Percentiles rank a stretch among this genome's conserved stretches.
Evolutionary conservation across 1,140 invertebrate genomes (phyloP).

Genomic region (Polypedilum pembai): DNA sequence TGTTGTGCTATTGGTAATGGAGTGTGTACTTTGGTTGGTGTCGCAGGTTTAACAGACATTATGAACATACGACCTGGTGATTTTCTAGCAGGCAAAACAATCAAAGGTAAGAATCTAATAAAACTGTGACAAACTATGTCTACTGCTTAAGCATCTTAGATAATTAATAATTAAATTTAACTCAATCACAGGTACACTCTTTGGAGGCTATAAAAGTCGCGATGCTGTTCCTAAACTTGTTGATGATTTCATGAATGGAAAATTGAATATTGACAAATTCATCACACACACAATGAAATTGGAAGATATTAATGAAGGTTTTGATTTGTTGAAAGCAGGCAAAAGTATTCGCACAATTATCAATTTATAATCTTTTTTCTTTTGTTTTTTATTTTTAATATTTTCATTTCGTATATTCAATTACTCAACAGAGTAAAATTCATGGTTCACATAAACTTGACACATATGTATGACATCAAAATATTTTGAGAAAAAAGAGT

Average conservation of each 20-base stretch:
- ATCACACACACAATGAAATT: slow-evolving; percentile 46
- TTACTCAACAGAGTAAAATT: background rate
- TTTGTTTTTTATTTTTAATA: background rate
- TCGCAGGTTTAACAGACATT: slow-evolving; percentile 52
- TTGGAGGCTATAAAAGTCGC: background rate
- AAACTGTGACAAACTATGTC: too few relatives aligned
- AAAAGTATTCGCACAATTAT: slow-evolving; percentile 34
- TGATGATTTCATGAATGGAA: slow-evolving; percentile 6
- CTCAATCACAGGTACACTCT: background rate
- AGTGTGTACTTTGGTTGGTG: slow-evolving; percentile 57
- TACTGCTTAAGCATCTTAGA: too few relatives aligned
- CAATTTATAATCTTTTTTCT: slow-evolving; percentile 17
- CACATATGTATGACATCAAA: background rate
- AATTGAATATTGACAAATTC: slow-evolving; percentile 24
- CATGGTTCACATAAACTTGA: too few relatives aligned
- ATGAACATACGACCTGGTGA: background rate
- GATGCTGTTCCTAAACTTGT: slow-evolving; percentile 23
- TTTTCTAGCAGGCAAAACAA: background rate
- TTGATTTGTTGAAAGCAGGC: slow-evolving; percentile 44
- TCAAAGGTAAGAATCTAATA: too few relatives aligned
- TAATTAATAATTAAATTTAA: too few relatives aligned
- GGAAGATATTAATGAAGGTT: slow-evolving; percentile 51
- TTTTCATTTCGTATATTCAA: background rate
- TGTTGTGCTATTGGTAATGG: slow-evolving; percentile 65
- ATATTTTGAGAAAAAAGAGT: background rate